Percentiles rank a stretch among this genome's conserved stretches.
These are phyloP conservation scores for Drosophila pandora DNA, from an alignment of 1,140 invertebrate genomes.

Conservation along the genomic window DNA sequence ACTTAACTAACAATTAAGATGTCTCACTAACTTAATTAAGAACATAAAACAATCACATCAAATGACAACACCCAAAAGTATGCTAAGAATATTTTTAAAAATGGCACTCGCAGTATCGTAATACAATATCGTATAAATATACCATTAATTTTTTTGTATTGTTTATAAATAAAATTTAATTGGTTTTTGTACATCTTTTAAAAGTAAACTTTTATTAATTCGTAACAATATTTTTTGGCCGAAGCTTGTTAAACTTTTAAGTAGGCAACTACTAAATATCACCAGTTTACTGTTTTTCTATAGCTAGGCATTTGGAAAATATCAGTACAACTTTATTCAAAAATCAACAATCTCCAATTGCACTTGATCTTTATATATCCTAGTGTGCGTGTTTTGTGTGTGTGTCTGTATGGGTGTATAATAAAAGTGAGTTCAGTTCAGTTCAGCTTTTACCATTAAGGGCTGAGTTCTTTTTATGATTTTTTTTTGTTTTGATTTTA, in stretches of 20 bases:
- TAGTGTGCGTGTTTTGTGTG: slow-evolving; percentile 11
- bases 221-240: slow-evolving; percentile 44
- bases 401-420: slow-evolving; percentile 27
- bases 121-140: no score
- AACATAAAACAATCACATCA: no score
- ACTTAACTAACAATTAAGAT: no score
- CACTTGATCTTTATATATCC: slow-evolving; percentile 17
- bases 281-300: slow-evolving; percentile 76
- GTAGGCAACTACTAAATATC: slow-evolving; percentile 70
- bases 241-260: slow-evolving; percentile 41
- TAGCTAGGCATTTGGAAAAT: slow-evolving; percentile 71
- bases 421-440: slow-evolving; percentile 58
- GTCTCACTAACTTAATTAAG: no score
- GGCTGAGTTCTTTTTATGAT: background rate
- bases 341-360: slow-evolving; percentile 29
- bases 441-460: slow-evolving; percentile 12
- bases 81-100: background rate
- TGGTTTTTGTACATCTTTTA: slow-evolving; percentile 6
- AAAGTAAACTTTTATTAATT: slow-evolving; percentile 39
- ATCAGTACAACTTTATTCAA: slow-evolving; percentile 64
- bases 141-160: background rate
- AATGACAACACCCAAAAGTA: background rate
- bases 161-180: background rate
- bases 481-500: slow-evolving; percentile 33
- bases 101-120: background rate